Percentiles rank a stretch among this genome's conserved stretches.
Conservation (phyloP, 2,113 vertebrate genomes). For the Sapayoa aenigma region DNA sequence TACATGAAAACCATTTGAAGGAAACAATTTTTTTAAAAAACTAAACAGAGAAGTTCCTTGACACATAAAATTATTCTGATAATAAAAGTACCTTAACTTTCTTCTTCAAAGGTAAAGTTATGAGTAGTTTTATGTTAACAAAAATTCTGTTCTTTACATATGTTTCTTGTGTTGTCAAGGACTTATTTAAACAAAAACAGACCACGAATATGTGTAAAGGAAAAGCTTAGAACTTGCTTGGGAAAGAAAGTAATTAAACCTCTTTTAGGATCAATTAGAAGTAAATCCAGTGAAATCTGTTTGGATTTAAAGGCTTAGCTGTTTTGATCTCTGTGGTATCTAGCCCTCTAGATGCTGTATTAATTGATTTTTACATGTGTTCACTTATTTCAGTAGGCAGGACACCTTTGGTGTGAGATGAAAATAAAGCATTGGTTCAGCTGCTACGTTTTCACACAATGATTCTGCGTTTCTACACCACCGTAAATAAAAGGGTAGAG, state of each 20-base stretch:
- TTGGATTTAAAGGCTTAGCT: slow-evolving; percentile 17
- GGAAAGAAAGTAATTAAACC: slow-evolving; percentile 13
- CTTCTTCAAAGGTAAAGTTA: background rate
- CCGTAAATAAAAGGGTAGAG: background rate
- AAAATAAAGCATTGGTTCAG: background rate
- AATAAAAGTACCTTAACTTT: background rate
- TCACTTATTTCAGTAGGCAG: background rate
- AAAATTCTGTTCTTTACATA: background rate
- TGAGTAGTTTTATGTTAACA: background rate
- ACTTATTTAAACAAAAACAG: background rate
- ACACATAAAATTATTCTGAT: background rate
- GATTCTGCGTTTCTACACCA: background rate
- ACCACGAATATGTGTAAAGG: background rate
- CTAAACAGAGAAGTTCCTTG: background rate
- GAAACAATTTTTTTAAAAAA: background rate
- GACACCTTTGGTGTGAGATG: background rate
- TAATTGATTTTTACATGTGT: background rate
- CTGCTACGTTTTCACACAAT: background rate
- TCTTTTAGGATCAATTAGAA: slow-evolving; percentile 17
- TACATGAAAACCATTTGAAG: background rate
- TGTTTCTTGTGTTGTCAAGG: background rate
- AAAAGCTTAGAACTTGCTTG: background rate
- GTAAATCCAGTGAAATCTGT: slow-evolving; percentile 3
- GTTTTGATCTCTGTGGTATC: background rate
- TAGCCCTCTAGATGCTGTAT: background rate